phyloP scores from a whole-genome alignment of 2,797 vertebrate genomes.

The Urosaurus nigricauda region DNA sequence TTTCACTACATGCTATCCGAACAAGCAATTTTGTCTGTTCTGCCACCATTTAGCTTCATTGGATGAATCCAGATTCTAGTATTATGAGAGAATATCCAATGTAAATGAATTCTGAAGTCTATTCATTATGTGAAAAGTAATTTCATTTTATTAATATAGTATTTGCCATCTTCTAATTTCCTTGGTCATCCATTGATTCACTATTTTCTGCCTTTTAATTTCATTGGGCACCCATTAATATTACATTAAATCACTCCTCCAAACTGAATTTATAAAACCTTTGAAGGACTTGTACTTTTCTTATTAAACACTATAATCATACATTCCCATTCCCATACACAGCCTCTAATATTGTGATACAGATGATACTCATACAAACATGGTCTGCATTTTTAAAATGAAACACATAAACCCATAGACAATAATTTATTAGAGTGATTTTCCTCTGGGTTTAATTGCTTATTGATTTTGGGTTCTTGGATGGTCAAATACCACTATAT shows the following conservation, averaged over 20 bases:
- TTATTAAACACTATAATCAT: slow-evolving; percentile 33
- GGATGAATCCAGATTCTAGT: neutral
- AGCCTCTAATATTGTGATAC: slow-evolving; percentile 43
- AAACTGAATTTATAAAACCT: slow-evolving; percentile 42
- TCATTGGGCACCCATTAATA: slow-evolving; percentile 10
- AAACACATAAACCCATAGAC: slow-evolving; percentile 65
- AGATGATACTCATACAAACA: slow-evolving; percentile 57
- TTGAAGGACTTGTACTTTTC: neutral
- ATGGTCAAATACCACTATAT: slow-evolving; percentile 45
- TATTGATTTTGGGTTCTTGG: slow-evolving; percentile 51
- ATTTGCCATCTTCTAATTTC: slow-evolving; percentile 1
- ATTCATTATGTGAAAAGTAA: slow-evolving; percentile 18
- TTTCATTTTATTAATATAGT: slow-evolving; percentile 14
- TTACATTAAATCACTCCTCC: neutral
- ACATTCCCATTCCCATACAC: slow-evolving; percentile 62
- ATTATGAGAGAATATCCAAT: neutral
- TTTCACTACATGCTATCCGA: neutral
- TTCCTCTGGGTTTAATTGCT: slow-evolving; percentile 60
- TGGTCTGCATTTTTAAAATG: slow-evolving; percentile 63
- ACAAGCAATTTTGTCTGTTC: neutral
- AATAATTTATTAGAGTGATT: slow-evolving; percentile 62
- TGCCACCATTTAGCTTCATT: neutral
- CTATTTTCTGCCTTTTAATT: slow-evolving; percentile 25
- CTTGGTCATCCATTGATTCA: slow-evolving; percentile 10
- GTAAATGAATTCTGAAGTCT: neutral